These are phyloP conservation scores for Drosophila atroscutellata DNA, from an alignment of 2,888 invertebrate genomes.

Conservation along the genomic window DNA sequence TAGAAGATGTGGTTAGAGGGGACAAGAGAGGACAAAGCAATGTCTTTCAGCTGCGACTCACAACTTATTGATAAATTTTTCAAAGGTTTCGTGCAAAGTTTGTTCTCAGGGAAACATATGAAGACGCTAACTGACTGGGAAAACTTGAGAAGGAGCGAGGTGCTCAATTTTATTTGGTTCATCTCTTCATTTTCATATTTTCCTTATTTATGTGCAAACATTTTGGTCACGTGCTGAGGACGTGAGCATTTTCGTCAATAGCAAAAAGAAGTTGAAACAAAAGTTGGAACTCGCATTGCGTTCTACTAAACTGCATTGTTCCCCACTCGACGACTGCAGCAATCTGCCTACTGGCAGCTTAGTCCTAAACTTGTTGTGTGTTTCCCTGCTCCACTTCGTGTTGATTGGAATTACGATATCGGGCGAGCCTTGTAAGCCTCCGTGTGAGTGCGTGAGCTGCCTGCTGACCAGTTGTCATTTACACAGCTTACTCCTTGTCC, in stretches of 20 bases:
- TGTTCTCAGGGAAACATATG: constrained; percentile 52
- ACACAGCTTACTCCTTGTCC: constrained; percentile 62
- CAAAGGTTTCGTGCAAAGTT: constrained; percentile 64
- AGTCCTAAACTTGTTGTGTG: constrained; percentile 28
- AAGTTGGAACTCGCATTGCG: constrained; percentile 12
- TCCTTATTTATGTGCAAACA: constrained; percentile 67
- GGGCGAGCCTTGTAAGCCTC: constrained; percentile 40
- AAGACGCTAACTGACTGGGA: constrained; percentile 60
- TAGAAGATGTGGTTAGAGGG: constrained; percentile 6
- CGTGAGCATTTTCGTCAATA: constrained; percentile 74
- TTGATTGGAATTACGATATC: constrained; percentile 53
- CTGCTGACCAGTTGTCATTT: constrained; percentile 38
- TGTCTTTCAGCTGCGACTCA: constrained; percentile 45
- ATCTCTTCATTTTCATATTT: constrained; percentile 77
- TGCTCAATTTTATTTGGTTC: constrained; percentile 37
- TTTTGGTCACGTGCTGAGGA: constrained; percentile 70
- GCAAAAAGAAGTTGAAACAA: constrained; percentile 31
- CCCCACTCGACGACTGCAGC: constrained; percentile 38
- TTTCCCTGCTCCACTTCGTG: constrained; percentile 11
- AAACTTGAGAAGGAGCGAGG: constrained; percentile 34
- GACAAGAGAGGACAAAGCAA: not conserved
- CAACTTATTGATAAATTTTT: constrained; percentile 72
- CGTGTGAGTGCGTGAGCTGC: constrained; percentile 41
- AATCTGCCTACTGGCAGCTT: constrained; percentile 18
- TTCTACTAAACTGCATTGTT: constrained; percentile 50